Conservation (phyloP, 2,797 vertebrate species). For the Dromococcyx pavoninus region DNA sequence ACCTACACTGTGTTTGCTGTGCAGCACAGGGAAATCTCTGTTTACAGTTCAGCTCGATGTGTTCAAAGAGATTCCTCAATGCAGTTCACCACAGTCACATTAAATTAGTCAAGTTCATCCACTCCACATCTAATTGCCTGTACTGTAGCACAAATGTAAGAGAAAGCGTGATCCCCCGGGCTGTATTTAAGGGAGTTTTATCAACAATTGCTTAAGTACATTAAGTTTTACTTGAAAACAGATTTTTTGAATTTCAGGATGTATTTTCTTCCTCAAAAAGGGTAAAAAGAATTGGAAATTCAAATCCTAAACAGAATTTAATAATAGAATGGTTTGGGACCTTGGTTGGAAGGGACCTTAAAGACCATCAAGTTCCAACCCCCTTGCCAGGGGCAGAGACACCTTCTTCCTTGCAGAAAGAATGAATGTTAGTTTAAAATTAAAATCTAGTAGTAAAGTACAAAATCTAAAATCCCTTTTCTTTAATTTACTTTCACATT, state of each 20-base stretch:
- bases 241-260: background rate
- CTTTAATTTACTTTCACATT: background rate
- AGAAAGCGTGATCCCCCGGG: background rate
- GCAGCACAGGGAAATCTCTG: background rate
- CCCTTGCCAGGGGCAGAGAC: too few relatives aligned
- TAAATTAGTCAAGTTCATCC: background rate
- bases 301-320: background rate
- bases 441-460: background rate
- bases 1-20: background rate
- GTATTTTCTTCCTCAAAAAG: background rate
- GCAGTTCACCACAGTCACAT: background rate
- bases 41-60: conserved; percentile 1
- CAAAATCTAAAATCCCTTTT: background rate
- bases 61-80: conserved; percentile 20
- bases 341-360: too few relatives aligned
- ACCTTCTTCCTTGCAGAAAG: background rate
- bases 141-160: background rate
- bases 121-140: background rate
- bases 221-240: background rate
- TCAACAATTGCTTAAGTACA: background rate
- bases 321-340: too few relatives aligned
- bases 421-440: conserved; percentile 1
- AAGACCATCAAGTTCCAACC: too few relatives aligned
- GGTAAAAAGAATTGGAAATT: background rate
- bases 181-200: background rate